A percentile compares a stretch with the other conserved stretches of the same genome.
Conservation (phyloP, 2,888 invertebrate genomes). For the Himalopsyche tibetana region DNA sequence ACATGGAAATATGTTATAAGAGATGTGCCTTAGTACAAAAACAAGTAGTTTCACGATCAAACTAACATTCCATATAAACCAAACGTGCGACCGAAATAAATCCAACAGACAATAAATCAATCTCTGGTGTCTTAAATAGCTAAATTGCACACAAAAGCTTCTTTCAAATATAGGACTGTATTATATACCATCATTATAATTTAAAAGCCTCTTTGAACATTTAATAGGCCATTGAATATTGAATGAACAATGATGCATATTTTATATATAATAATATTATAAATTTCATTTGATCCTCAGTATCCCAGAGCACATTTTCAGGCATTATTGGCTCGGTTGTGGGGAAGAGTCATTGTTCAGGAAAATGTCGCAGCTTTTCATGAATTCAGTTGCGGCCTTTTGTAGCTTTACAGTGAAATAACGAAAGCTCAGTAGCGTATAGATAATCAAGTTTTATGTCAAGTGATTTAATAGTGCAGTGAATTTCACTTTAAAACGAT, state of each 20-base stretch:
- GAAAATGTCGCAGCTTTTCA: constrained; percentile 56
- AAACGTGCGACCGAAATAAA: too few species aligned
- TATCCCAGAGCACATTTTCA: constrained; percentile 47
- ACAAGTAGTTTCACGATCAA: too few species aligned
- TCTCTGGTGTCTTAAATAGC: too few species aligned
- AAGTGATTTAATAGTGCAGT: too few species aligned
- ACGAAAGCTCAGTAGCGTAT: neutral
- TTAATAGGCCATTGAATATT: constrained; percentile 1
- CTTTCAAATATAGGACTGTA: neutral
- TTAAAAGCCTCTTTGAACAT: constrained; percentile 5
- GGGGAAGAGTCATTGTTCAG: constrained; percentile 48
- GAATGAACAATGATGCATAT: neutral
- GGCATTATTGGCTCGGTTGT: constrained; percentile 48
- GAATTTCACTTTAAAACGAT: too few species aligned
- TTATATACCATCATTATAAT: neutral
- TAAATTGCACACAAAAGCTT: too few species aligned
- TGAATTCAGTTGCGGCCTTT: constrained; percentile 55
- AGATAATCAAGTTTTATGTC: neutral
- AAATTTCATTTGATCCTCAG: constrained; percentile 38
- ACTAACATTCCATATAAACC: too few species aligned
- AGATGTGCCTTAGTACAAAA: too few species aligned
- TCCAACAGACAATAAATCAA: too few species aligned
- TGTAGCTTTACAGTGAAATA: constrained; percentile 36
- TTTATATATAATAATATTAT: constrained; percentile 6
- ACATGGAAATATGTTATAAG: too few species aligned